Base-by-base conservation (phyloP, 2,113 vertebrate species). In the Chascanopsetta lugubris region DNA sequence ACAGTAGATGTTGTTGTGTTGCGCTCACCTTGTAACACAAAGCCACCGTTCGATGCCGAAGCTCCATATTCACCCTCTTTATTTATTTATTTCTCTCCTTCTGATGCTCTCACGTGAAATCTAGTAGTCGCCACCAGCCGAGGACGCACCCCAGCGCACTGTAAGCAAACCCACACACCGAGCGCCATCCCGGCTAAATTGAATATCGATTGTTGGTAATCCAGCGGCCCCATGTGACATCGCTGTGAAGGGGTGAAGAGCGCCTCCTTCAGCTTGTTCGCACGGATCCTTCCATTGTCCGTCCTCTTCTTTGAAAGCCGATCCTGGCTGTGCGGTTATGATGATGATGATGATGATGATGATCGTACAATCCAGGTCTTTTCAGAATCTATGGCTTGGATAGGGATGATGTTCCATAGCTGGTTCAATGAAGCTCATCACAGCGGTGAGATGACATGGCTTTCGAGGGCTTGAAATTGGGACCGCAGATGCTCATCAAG, bases 401-500 rank as follows among this genome's bases (percentile, higher is more conserved):
- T 75, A n/a, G 58, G 47, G 34, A 58, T 10, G 17, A 56, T n/a
- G 34, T 72, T 72, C 43, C 67, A 47, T 58, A 51, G 47, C 22
- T 0, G 17, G 9, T 29, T 79, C 86, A 79, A 86, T 77, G 77
- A 82, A 73, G 56, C 61, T 68, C 72, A 84, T 82, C 82, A 82
- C 69, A 58, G 73, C 36, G 6, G 54, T 66, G 75, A 72, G 75
- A 79, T 82, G 74, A 78, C 85, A 77, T 79, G 68, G 80, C 65
- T 76, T 78, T 77, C 32, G 69, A 75, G 66, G 62, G 82, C 73
- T 84, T 82, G 61, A 85, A 88, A 88, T 86, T 61, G 74, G 69
- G 78, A 79, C 74, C 79, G 56, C 80, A 77, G 83, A 88, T 80
- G 83, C 84, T 88, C 78, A 85, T 85, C 79, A 87, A 85, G 81